Percentiles rank a stretch among this genome's conserved stretches.
phyloP scores from a whole-genome alignment of 2,888 invertebrate genomes.

The Melieria picta region DNA sequence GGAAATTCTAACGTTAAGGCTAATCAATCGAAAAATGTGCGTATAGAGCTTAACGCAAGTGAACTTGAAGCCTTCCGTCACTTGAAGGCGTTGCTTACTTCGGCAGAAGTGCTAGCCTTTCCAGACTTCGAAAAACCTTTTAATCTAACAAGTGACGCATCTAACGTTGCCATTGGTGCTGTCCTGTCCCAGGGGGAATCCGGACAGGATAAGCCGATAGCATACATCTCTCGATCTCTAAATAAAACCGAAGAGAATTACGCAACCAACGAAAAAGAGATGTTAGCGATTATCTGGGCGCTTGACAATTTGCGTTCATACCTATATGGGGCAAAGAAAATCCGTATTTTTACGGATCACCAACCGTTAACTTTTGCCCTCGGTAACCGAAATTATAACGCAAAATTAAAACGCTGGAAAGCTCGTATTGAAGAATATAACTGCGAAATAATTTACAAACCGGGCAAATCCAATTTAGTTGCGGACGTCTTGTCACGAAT shows the following conservation, averaged over 20 bases:
- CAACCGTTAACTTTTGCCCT: too few species aligned
- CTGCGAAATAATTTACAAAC: too few species aligned
- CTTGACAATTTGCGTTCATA: too few species aligned
- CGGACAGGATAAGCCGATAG: constrained; percentile 5
- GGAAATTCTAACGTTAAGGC: constrained; percentile 27
- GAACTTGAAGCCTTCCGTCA: constrained; percentile 24
- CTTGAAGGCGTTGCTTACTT: constrained; percentile 29
- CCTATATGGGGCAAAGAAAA: too few species aligned
- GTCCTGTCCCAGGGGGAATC: constrained; percentile 19
- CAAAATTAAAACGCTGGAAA: too few species aligned
- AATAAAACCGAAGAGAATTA: constrained; percentile 20
- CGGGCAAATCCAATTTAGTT: too few species aligned
- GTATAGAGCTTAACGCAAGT: constrained; percentile 23
- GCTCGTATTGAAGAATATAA: too few species aligned
- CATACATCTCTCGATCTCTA: constrained; percentile 24
- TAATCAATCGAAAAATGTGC: constrained; percentile 33
- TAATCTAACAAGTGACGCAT: constrained; percentile 29
- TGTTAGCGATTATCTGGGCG: not conserved
- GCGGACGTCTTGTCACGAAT: too few species aligned
- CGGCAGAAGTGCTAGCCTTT: constrained; percentile 29
- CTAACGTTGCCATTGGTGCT: constrained; percentile 18
- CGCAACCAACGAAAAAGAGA: constrained; percentile 6
- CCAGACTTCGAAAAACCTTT: constrained; percentile 33
- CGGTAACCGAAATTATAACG: too few species aligned
- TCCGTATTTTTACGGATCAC: too few species aligned